These are phyloP conservation scores for Apodemia mormo DNA, from an alignment of 2,888 invertebrate species.

Conservation along the genomic window DNA sequence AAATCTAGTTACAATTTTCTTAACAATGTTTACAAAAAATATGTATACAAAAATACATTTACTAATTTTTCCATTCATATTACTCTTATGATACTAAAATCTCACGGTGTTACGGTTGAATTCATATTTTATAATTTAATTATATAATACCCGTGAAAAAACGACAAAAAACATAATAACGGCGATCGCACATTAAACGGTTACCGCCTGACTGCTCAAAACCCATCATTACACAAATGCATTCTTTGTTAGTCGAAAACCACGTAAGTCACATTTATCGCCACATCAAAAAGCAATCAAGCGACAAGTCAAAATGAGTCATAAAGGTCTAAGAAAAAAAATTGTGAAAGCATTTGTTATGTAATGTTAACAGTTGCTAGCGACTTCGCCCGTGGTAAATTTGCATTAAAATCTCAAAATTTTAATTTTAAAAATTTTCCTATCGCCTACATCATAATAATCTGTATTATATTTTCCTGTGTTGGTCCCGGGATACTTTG, in stretches of 20 bases:
- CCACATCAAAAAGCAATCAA: constrained; percentile 80
- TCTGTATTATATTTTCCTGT: too few relatives aligned
- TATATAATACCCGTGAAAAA: constrained; percentile 23
- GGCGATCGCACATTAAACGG: constrained; percentile 68
- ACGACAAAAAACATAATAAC: constrained; percentile 58
- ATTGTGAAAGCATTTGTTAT: background rate
- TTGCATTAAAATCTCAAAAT: too few relatives aligned
- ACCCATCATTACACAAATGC: constrained; percentile 68
- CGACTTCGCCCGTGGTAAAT: too few relatives aligned
- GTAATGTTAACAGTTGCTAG: too few relatives aligned
- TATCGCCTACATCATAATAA: too few relatives aligned
- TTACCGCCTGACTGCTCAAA: constrained; percentile 64
- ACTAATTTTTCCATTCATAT: background rate
- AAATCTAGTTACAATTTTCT: too few relatives aligned
- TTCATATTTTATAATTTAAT: constrained; percentile 15
- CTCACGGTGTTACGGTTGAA: constrained; percentile 2
- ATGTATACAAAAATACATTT: too few relatives aligned
- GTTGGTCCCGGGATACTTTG: too few relatives aligned
- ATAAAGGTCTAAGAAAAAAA: constrained; percentile 44
- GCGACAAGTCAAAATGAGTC: constrained; percentile 70
- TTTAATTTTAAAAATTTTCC: too few relatives aligned
- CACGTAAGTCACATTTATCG: constrained; percentile 80
- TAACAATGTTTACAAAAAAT: too few relatives aligned
- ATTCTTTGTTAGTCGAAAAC: constrained; percentile 60
- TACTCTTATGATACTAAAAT: background rate